Evolutionary conservation across 2,888 invertebrate genomes (phyloP), one percentile per base, ranked within the genome.

Genomic region (Callimorpha dominula): DNA sequence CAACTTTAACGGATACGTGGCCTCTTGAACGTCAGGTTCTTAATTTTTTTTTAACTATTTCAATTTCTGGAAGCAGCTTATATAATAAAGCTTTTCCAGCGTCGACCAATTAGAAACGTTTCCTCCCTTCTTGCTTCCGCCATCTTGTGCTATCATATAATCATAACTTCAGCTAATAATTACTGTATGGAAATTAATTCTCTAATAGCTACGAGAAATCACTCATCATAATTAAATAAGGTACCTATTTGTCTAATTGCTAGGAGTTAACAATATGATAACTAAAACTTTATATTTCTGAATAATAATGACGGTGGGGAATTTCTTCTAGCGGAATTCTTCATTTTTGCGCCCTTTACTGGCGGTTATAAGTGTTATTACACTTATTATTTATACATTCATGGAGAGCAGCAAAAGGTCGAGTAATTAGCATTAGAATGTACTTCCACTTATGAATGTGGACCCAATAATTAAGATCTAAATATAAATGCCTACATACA

Each of bases 281-380:
- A 75, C 72, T 80, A 79, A 79, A 79, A 79, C 68, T 78, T 83
- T 73, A 69, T 71, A 79, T 77, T 72, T 70, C 50, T 77, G 78
- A 80, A 68, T 69, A 50, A 75, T 54, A 43, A 68, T 74, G 74
- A 46, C 69, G 40, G 62, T 65, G 42, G 65, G 63, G 72, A 76
- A 72, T 68, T 81, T 79, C 40, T 77, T 71, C 52, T 70, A 49
- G 69, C 42, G 77, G 73, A 75, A 79, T 81, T 80, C 69, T 78
- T 82, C 76, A 82, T 85, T 82, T 83, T 85, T 82, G 78, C 83
- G 79, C 85, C 78, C 84, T 82, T 80, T 71, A 68, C 82, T 83
- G 86, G 85, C 85, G 85, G 75, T 77, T 31, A 78, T 83, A 87
- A 87, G 86, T 86, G 77, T 74, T 73, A 74, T 31, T 31, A 31